Conservation (phyloP, 1,140 invertebrate genomes). For the Cotesia typhae region DNA sequence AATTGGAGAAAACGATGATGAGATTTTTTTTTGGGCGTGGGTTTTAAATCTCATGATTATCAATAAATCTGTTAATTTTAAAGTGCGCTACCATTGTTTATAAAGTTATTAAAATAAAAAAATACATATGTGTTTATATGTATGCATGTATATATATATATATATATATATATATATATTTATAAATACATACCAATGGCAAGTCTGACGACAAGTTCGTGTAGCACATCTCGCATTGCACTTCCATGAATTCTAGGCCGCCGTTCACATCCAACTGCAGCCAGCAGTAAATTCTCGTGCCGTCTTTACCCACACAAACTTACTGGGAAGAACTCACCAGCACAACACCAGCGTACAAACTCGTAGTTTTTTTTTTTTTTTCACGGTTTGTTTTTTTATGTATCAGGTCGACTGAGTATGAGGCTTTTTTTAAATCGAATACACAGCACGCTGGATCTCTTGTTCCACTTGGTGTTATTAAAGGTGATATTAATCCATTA, state of each 20-base stretch:
- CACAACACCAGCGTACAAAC: neutral
- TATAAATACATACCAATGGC: constrained; percentile 41
- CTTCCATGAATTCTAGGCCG: constrained; percentile 41
- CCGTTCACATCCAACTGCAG: constrained; percentile 11
- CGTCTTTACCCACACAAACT: constrained; percentile 2
- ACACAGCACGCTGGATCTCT: too few relatives aligned
- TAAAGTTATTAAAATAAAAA: too few relatives aligned
- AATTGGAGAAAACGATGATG: constrained; percentile 22
- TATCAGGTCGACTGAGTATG: neutral
- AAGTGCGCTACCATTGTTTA: too few relatives aligned
- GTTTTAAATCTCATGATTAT: neutral
- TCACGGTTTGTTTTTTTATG: neutral
- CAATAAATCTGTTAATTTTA: neutral
- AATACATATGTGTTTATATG: neutral
- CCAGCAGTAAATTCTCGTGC: constrained; percentile 26
- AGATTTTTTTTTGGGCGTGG: constrained; percentile 21
- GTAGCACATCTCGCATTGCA: constrained; percentile 42
- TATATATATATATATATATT: neutral
- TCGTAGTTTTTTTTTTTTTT: neutral
- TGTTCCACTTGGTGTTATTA: neutral
- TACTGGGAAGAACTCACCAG: neutral
- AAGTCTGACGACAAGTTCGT: constrained; percentile 30
- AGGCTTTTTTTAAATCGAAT: neutral
- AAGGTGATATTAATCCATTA: neutral
- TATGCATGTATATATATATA: neutral